Evolutionary conservation across 1,140 invertebrate genomes (phyloP).

Genomic region (Pogonomyrmex barbatus): DNA sequence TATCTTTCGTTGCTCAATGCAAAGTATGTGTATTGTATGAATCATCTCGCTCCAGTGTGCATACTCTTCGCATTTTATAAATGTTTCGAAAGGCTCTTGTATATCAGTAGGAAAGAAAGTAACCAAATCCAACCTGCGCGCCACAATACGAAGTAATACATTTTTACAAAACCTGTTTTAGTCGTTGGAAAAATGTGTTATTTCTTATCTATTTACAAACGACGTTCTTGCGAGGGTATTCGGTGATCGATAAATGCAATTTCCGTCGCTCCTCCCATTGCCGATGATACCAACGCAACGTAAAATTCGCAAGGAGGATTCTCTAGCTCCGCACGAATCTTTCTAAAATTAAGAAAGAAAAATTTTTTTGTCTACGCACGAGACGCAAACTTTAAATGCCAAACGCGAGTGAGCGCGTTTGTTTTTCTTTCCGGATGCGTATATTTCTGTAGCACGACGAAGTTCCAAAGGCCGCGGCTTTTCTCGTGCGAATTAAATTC

Average conservation of each 20-base stretch:
- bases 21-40: neutral
- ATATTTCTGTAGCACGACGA: neutral
- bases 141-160: neutral
- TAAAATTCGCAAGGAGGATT: neutral
- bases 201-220: neutral
- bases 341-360: neutral
- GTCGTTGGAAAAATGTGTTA: constrained; percentile 3
- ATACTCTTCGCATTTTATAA: constrained; percentile 40
- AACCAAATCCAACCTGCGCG: neutral
- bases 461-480: neutral
- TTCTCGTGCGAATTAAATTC: constrained; percentile 42
- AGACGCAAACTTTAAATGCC: neutral
- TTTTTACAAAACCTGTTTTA: constrained; percentile 25
- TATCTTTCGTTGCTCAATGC: constrained; percentile 14
- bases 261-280: neutral
- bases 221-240: neutral
- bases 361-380: neutral
- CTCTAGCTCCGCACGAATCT: neutral
- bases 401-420: neutral
- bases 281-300: neutral
- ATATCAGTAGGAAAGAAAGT: neutral
- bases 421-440: neutral
- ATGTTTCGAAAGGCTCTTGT: constrained; percentile 3
- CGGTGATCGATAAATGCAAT: constrained; percentile 29
- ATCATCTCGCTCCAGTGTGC: constrained; percentile 7